Conservation (phyloP, 2,113 vertebrate genomes). For the Columba janthina region DNA sequence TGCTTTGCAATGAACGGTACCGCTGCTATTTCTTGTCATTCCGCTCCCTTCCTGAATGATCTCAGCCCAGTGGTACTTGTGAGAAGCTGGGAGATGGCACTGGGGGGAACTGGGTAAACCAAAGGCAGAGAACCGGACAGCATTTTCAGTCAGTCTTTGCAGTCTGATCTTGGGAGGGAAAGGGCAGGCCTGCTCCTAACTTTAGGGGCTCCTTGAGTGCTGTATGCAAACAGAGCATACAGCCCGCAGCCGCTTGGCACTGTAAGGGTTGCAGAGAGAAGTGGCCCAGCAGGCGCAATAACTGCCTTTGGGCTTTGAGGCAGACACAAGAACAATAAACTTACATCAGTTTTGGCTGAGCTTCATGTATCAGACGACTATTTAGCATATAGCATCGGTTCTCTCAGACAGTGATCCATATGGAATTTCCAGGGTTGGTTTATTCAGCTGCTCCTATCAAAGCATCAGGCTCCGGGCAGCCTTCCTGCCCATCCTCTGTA, state of each 20-base stretch:
- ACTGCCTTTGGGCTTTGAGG: neutral
- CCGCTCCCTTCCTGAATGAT: neutral
- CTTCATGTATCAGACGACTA: neutral
- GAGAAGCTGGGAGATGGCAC: neutral
- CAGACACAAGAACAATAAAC: neutral
- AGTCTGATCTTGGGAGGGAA: neutral
- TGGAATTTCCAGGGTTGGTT: constrained; percentile 1
- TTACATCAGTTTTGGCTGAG: neutral
- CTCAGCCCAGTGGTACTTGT: neutral
- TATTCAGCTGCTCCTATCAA: constrained; percentile 6
- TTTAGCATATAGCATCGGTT: neutral
- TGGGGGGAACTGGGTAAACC: neutral
- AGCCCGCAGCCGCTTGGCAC: neutral
- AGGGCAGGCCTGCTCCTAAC: neutral
- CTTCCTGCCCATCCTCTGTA: neutral
- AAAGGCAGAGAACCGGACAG: neutral
- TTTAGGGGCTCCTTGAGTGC: neutral
- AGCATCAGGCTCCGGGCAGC: neutral
- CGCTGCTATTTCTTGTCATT: neutral
- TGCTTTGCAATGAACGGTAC: neutral
- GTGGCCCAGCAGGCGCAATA: neutral
- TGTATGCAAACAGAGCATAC: too few species aligned
- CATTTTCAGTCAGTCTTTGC: neutral
- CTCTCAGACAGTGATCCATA: neutral
- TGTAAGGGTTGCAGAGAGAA: neutral